These are phyloP conservation scores for Colletes collaris DNA, from an alignment of 2,888 invertebrate species.

Conservation along the genomic window DNA sequence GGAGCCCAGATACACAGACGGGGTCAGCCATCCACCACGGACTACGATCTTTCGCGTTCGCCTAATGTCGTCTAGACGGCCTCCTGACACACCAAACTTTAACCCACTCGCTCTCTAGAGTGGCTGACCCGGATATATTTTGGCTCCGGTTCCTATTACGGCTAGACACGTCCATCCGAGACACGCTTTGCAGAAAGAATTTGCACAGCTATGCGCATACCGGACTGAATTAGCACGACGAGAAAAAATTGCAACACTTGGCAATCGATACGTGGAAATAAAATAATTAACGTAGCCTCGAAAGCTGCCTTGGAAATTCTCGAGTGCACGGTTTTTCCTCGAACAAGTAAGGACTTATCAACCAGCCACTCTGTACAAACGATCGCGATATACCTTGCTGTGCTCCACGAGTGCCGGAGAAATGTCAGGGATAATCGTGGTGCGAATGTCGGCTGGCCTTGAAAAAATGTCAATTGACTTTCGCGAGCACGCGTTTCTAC, in stretches of 20 bases:
- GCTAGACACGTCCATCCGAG: slow-evolving; percentile 20
- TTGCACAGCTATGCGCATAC: not conserved
- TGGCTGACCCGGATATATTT: slow-evolving; percentile 67
- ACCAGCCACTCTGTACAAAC: not conserved
- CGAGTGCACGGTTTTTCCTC: not conserved
- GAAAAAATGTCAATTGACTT: slow-evolving; percentile 32
- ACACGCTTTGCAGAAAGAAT: slow-evolving; percentile 11
- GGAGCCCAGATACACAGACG: not conserved
- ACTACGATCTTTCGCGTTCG: slow-evolving; percentile 6
- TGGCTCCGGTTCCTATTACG: slow-evolving; percentile 38
- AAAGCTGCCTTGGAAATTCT: too few species aligned
- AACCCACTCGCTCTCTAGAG: slow-evolving; percentile 57
- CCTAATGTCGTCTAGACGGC: slow-evolving; percentile 59
- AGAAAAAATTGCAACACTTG: too few species aligned
- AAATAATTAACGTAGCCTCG: too few species aligned
- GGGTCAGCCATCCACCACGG: too few species aligned
- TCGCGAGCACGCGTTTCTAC: not conserved
- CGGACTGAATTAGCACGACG: too few species aligned
- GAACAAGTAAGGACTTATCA: not conserved
- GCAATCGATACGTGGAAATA: too few species aligned
- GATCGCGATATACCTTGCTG: slow-evolving; percentile 30
- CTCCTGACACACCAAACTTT: slow-evolving; percentile 62
- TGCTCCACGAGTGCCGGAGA: not conserved
- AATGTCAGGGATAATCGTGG: slow-evolving; percentile 25
- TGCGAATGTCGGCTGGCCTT: slow-evolving; percentile 21